These are phyloP conservation scores for Orbicella faveolata DNA, from an alignment of 64 coral and sea anemone genomes.

Conservation along the genomic window DNA sequence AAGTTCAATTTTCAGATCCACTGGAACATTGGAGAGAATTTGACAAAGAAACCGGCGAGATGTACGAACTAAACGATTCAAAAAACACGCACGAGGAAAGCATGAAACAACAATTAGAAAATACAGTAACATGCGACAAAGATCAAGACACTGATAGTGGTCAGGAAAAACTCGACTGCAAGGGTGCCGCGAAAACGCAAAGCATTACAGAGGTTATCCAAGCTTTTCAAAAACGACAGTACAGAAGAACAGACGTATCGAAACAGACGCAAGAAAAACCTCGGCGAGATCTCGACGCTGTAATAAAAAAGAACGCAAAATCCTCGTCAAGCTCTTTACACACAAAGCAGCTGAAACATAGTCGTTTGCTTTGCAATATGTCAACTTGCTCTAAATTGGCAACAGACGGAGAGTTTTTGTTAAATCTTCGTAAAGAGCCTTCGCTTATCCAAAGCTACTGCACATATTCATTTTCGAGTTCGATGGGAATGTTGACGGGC, in stretches of 20 bases:
- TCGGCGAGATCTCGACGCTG: neutral
- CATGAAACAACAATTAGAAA: neutral
- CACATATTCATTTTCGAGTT: neutral
- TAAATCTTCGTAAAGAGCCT: neutral
- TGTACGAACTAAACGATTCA: neutral
- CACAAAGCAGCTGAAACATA: neutral
- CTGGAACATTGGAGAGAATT: constrained; percentile 80
- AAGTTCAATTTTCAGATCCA: constrained; percentile 65
- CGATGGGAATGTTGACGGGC: neutral
- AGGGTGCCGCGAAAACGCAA: neutral
- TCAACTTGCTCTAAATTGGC: neutral
- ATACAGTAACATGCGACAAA: neutral
- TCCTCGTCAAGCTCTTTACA: neutral
- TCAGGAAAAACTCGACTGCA: constrained; percentile 4
- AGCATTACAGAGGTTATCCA: constrained; percentile 49
- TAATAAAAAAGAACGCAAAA: neutral
- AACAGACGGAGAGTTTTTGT: neutral
- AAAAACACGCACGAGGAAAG: neutral
- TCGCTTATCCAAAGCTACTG: constrained; percentile 18
- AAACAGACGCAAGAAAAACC: constrained; percentile 30
- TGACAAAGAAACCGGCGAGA: constrained; percentile 58
- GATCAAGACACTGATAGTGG: neutral
- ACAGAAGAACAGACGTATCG: constrained; percentile 1
- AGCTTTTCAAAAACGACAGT: constrained; percentile 44
- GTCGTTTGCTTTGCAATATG: neutral